Evolutionary conservation across 2,888 invertebrate species (phyloP), one percentile per base, ranked within the genome.

Genomic region (Caenorhabditis sulstoni): DNA sequence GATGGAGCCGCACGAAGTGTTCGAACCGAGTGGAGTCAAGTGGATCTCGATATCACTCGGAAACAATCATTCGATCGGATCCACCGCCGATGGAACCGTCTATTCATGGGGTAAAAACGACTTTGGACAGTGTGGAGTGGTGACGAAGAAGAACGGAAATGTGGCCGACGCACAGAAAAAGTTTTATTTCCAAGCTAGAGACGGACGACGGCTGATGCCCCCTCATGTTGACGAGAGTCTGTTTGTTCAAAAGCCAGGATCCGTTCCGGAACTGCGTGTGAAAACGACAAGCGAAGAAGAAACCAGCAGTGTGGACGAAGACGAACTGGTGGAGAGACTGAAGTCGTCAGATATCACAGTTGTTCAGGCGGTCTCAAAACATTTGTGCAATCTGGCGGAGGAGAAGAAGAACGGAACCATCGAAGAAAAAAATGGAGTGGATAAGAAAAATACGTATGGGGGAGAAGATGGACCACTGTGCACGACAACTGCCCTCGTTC

Each of bases 31-130:
- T 4, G 76, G 74, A n/a, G 74, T 81, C 8, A 66, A 73, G 45
- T 89, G 89, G 89, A 71, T 53, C 14, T 67, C 71, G 39, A 85
- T 89, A 2, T 73, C 83, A 18, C 85, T 85, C 58, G 88, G 87
- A 11, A 85, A 87, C 18, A 86, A 86, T 55, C 81, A 85, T 35
- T 84, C 87, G 9, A 62, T 86, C n/a, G 88, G 78, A 16, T 64
- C 85, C 16, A 81, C 84, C 11, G 55, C 53, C 1, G 83, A 83
- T 37, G 87, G 87, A 37, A 41, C 68, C 5, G 74, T 85, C 9
- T 88, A 81, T 68, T 81, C 81, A 8, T 88, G 87, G 87, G 88
- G 88, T 16, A 77, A 84, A 58, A 88, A 88, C 73, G 89, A 88
- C 53, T 81, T 83, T 39, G 79, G 76, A 8, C 88, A 89, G 57